Base-by-base conservation (phyloP, 2,113 vertebrate species). In the Eudyptes chrysolophus region DNA sequence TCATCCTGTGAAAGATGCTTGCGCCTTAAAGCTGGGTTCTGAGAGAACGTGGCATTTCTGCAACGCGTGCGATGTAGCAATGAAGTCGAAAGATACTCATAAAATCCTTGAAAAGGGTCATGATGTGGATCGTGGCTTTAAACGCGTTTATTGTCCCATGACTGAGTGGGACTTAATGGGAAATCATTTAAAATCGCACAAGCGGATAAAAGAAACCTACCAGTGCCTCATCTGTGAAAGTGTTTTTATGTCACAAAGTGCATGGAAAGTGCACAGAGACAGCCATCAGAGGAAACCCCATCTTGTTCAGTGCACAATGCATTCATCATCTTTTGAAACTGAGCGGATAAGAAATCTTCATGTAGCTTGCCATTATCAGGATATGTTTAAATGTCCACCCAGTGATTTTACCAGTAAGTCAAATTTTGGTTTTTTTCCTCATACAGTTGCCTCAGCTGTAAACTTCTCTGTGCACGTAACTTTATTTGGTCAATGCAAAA, bases 131-230 rank as follows among this genome's bases (percentile, higher is more conserved):
- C 4, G 16, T 51, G 60, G 36, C 24, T 98, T 98, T 78, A 46
- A 80, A 57, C 96, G 96, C 15, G 16, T 97, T 55, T 86, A 42
- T 89, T 98, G 69, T 94, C 83, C 4, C 15, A 22, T 92, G 11
- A 71, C 62, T 36, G 95, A 97, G 16, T 98, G 96, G 97, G 84
- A 82, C 17, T 94, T 94, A 75, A 96, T 98, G 94, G 97, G 98
- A 95, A 94, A 80, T 49, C 92, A 97, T 60, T 97, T 98, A 84
- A 76, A 94, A 78, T 86, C 81, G 36, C 94, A 82, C 40, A 86
- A 89, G 22, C 64, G 16, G 26, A 40, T 88, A 68, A 91, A 82
- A 71, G 91, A 80, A 90, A 79, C 44, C 57, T 95, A 44, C 57
- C 57, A 80, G 27, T 97, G 94, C 89, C 61, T 92, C 27, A 8